phyloP scores from a whole-genome alignment of 2,113 vertebrate species.

The Raphicerus campestris region DNA sequence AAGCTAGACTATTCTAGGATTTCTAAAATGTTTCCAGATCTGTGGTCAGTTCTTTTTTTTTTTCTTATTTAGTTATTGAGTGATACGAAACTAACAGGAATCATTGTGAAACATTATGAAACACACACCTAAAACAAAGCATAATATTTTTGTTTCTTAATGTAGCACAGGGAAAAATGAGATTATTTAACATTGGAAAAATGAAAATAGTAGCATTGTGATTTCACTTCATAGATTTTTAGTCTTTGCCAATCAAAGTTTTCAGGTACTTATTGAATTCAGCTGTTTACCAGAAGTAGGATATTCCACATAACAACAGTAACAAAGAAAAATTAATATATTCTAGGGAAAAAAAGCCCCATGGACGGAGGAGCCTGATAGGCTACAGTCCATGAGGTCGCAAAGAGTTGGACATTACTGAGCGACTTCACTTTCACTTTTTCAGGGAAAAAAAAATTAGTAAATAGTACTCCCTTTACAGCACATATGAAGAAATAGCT shows the following conservation, averaged over 20 bases:
- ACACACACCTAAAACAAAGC: neutral
- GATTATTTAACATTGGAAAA: neutral
- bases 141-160: neutral
- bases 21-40: neutral
- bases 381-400: too few relatives aligned
- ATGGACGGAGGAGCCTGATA: too few relatives aligned
- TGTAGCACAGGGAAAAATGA: neutral
- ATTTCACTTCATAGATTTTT: neutral
- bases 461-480: neutral
- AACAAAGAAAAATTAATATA: neutral
- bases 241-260: neutral
- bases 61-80: neutral
- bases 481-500: neutral
- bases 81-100: neutral
- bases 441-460: neutral
- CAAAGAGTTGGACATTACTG: too few relatives aligned
- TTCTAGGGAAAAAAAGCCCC: neutral
- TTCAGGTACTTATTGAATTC: neutral
- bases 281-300: neutral
- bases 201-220: rapidly evolving
- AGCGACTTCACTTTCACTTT: too few relatives aligned
- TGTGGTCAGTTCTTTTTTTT: neutral
- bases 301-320: neutral
- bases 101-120: neutral
- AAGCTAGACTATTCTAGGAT: neutral